phyloP scores from a whole-genome alignment of 2,797 vertebrate species.

The Dryobates pubescens region DNA sequence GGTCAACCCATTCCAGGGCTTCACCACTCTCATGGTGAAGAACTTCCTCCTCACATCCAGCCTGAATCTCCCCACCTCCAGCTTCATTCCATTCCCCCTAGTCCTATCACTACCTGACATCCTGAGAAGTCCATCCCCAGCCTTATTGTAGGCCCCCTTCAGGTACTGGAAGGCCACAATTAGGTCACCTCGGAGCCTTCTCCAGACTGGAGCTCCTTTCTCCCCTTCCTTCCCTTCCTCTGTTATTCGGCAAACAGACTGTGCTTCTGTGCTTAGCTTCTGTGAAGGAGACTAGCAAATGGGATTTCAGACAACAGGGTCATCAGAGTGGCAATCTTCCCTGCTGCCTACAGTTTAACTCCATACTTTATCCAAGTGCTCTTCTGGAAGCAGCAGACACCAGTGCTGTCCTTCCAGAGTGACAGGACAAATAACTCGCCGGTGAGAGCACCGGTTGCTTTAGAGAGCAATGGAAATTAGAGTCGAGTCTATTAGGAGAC shows the following conservation, averaged over 20 bases:
- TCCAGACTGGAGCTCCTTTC: no score
- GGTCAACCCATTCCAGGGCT: no score
- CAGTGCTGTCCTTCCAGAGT: background rate
- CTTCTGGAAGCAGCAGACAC: background rate
- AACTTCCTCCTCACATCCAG: no score
- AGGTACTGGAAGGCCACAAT: no score
- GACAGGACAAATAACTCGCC: background rate
- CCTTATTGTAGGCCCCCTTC: no score
- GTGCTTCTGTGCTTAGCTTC: background rate
- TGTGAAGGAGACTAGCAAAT: background rate
- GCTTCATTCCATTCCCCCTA: no score
- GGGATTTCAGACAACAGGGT: background rate
- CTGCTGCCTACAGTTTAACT: background rate
- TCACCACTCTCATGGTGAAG: no score
- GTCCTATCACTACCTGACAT: no score
- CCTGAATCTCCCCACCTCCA: no score
- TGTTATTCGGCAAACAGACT: background rate
- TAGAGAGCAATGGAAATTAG: conserved; percentile 12
- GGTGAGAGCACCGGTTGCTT: background rate
- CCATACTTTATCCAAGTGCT: background rate
- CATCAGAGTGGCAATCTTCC: accelerated
- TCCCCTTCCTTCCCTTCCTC: no score
- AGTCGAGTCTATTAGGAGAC: background rate
- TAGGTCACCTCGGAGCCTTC: no score
- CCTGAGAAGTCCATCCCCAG: no score